Conservation (phyloP, 2,113 vertebrate genomes). For the Rhinolophus ferrumequinum region DNA sequence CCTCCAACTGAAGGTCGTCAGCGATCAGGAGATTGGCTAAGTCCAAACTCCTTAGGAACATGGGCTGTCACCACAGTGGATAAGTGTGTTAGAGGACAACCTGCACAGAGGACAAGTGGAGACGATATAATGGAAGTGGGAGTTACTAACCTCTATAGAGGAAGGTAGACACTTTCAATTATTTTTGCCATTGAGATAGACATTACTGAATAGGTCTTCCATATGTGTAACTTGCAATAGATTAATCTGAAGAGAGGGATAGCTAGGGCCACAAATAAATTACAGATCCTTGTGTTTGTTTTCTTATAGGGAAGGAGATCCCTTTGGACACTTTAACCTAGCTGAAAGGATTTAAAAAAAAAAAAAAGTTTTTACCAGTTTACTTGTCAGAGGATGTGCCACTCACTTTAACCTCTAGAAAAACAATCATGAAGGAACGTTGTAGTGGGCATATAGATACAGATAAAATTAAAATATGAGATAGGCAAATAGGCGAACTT, state of each 20-base stretch:
- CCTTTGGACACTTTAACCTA: background rate
- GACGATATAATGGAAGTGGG: background rate
- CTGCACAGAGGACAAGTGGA: background rate
- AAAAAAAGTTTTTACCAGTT: background rate
- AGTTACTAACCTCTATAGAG: background rate
- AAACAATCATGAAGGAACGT: background rate
- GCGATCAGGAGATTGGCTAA: no score
- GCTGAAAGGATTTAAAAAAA: background rate
- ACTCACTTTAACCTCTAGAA: background rate
- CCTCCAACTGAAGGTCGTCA: background rate
- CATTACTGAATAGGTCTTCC: no score
- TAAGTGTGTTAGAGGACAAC: background rate
- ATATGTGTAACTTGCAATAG: background rate
- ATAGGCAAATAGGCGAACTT: background rate
- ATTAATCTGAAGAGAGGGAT: background rate
- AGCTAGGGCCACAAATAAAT: background rate
- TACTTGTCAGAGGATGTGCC: background rate
- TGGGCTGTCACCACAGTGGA: accelerated
- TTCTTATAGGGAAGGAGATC: background rate
- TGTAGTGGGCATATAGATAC: background rate
- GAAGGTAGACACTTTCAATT: background rate
- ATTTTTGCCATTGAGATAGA: background rate
- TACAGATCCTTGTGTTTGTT: background rate
- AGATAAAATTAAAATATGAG: background rate
- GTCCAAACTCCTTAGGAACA: background rate